phyloP scores from a whole-genome alignment of 2,113 vertebrate genomes.

The Phainopepla nitens region DNA sequence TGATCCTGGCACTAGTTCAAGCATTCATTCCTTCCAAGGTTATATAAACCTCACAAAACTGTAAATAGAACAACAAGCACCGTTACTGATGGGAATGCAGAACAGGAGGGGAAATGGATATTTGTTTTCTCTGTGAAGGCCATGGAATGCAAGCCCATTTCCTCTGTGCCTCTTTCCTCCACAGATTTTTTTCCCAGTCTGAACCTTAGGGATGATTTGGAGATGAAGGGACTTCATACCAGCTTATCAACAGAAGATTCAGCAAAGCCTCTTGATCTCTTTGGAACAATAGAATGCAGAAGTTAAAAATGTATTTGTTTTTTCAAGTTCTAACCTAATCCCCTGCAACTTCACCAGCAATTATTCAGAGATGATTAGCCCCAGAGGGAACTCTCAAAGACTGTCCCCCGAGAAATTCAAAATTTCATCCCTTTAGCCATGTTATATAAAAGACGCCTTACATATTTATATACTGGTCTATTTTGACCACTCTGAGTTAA shows the following conservation, averaged over 20 bases:
- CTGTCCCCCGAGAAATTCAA: neutral
- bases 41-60: conserved; percentile 53
- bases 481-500: neutral
- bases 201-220: conserved; percentile 15
- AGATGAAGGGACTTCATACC: conserved; percentile 54
- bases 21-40: conserved; percentile 45
- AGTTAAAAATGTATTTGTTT: conserved; percentile 40
- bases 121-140: conserved; percentile 67
- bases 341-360: conserved; percentile 11
- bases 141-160: conserved; percentile 64
- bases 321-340: conserved; percentile 22
- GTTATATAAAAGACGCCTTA: neutral
- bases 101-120: conserved; percentile 61
- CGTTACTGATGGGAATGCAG: conserved; percentile 43
- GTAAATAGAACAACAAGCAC: conserved; percentile 56
- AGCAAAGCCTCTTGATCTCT: conserved; percentile 47
- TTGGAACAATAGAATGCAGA: neutral
- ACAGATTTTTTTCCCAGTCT: conserved; percentile 11
- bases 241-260: conserved; percentile 44
- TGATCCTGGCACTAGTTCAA: conserved; percentile 30
- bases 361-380: neutral
- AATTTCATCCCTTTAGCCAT: neutral
- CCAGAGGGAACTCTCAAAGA: neutral
- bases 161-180: conserved; percentile 41
- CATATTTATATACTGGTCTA: neutral